These are phyloP conservation scores for Pasiphila rectangulata DNA, from an alignment of 2,888 invertebrate genomes.

Conservation along the genomic window DNA sequence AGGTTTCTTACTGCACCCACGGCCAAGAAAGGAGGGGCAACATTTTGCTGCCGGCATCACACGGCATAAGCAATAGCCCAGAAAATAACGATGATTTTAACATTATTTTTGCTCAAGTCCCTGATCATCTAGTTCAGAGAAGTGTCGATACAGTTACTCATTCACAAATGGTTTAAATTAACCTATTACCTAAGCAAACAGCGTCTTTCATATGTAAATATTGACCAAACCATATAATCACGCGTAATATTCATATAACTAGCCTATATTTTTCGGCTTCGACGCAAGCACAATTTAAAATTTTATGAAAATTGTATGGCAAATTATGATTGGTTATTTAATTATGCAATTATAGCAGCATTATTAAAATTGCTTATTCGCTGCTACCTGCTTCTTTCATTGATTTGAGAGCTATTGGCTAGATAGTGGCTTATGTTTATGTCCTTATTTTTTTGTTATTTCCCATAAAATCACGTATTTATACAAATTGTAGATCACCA, in stretches of 20 bases:
- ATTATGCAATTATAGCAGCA: conserved; percentile 25
- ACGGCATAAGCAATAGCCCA: too few relatives aligned
- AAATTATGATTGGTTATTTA: conserved; percentile 35
- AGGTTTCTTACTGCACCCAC: too few relatives aligned
- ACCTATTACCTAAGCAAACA: conserved; percentile 23
- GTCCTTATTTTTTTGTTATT: too few relatives aligned
- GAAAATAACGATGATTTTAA: too few relatives aligned
- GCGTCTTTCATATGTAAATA: conserved; percentile 31
- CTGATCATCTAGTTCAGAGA: background rate
- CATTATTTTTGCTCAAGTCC: too few relatives aligned
- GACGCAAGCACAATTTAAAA: conserved; percentile 29
- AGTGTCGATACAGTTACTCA: conserved; percentile 15
- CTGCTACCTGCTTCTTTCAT: conserved; percentile 16
- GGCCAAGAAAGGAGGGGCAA: too few relatives aligned
- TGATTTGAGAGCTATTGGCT: background rate
- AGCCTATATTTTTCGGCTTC: conserved; percentile 35
- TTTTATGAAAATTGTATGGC: conserved; percentile 39
- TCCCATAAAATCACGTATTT: too few relatives aligned
- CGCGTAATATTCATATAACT: conserved; percentile 17
- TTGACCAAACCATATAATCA: conserved; percentile 25
- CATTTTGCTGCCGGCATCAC: too few relatives aligned
- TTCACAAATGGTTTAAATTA: conserved; percentile 7
- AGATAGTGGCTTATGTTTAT: background rate
- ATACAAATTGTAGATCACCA: too few relatives aligned
- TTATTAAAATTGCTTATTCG: conserved; percentile 32